Conservation (phyloP, 1,140 invertebrate species). For the Arion vulgaris region DNA sequence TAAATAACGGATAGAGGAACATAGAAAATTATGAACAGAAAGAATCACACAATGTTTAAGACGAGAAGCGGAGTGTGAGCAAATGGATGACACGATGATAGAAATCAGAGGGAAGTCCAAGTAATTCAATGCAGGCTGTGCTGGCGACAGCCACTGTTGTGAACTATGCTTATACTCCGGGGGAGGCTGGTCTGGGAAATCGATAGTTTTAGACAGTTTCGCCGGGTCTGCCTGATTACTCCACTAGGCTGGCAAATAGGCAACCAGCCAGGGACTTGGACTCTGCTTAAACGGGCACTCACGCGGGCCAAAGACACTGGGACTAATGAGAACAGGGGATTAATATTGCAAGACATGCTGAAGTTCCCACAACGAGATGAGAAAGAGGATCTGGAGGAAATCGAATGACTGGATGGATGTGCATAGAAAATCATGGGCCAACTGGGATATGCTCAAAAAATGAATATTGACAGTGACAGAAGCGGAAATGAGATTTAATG, state of each 20-base stretch:
- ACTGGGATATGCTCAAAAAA: background rate
- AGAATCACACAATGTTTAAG: background rate
- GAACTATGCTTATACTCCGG: background rate
- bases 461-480: background rate
- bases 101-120: background rate
- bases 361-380: background rate
- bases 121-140: background rate
- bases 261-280: background rate
- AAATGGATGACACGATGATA: background rate
- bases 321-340: slow-evolving; percentile 20
- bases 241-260: slow-evolving; percentile 25
- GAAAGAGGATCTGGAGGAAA: background rate
- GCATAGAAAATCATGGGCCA: background rate
- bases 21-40: background rate
- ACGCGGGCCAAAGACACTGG: background rate
- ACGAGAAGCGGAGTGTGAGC: background rate
- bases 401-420: background rate
- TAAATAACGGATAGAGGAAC: background rate
- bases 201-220: slow-evolving; percentile 18
- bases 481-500: background rate
- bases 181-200: slow-evolving; percentile 4
- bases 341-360: slow-evolving; percentile 15
- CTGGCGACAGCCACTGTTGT: background rate
- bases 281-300: background rate
- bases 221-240: background rate